These are phyloP conservation scores for Lutjanus erythropterus DNA, from an alignment of 2,113 vertebrate species.

Conservation along the genomic window DNA sequence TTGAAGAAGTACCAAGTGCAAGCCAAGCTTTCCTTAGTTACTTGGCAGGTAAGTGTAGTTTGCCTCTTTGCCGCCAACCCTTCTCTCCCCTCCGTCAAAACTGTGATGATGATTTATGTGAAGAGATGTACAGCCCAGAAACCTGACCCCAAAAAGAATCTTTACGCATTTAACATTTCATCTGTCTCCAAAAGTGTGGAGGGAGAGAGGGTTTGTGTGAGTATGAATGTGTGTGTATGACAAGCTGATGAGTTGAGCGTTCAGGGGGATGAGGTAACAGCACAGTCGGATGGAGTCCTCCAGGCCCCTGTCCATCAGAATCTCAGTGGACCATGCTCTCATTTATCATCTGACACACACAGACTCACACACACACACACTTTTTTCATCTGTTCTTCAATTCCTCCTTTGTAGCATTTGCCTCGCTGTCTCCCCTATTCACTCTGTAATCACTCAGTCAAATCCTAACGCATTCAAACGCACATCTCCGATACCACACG, in stretches of 20 bases:
- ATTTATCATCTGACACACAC: constrained; percentile 75
- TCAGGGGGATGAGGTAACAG: constrained; percentile 79
- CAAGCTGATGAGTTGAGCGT: constrained; percentile 74
- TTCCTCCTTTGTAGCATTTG: constrained; percentile 10
- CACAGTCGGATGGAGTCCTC: constrained; percentile 61
- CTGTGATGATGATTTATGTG: constrained; percentile 82
- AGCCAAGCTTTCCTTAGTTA: constrained; percentile 72
- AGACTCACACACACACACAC: constrained; percentile 23
- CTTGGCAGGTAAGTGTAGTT: constrained; percentile 71
- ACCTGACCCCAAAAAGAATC: constrained; percentile 78
- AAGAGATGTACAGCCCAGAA: constrained; percentile 76
- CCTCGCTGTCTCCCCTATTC: constrained; percentile 1
- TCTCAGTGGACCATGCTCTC: constrained; percentile 69
- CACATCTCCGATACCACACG: constrained; percentile 2
- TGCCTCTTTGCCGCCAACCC: constrained; percentile 62
- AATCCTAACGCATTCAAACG: not conserved
- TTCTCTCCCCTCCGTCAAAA: constrained; percentile 66
- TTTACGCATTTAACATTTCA: constrained; percentile 75
- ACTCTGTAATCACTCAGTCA: constrained; percentile 10
- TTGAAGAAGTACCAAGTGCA: constrained; percentile 49
- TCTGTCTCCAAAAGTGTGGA: constrained; percentile 65
- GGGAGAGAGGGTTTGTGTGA: constrained; percentile 44
- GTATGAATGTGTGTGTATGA: constrained; percentile 49
- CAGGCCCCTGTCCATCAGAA: constrained; percentile 76
- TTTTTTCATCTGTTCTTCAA: constrained; percentile 8